phyloP scores from a whole-genome alignment of 2,888 invertebrate species.

The Prosapia bicincta region DNA sequence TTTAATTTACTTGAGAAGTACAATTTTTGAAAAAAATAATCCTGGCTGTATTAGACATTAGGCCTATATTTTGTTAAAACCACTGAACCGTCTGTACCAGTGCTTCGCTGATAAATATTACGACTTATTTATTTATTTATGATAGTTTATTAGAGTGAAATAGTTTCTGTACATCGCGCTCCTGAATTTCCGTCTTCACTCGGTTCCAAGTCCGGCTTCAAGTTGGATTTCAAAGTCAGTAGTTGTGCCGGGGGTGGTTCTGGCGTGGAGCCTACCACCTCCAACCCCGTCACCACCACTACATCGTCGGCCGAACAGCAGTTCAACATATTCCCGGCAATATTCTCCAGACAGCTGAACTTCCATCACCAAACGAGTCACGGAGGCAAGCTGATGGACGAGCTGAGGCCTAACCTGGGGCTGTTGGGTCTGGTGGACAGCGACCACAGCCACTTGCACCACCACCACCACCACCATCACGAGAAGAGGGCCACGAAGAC shows the following conservation, averaged over 20 bases:
- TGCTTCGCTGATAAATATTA: no score
- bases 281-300: constrained; percentile 43
- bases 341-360: constrained; percentile 85
- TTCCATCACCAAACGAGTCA: constrained; percentile 48
- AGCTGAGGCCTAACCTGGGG: constrained; percentile 77
- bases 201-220: constrained; percentile 29
- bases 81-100: no score
- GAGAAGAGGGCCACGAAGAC: constrained; percentile 37
- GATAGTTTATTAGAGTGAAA: no score
- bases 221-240: constrained; percentile 40
- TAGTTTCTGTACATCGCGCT: no score
- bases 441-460: constrained; percentile 58
- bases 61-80: no score
- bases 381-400: constrained; percentile 73
- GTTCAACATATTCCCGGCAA: constrained; percentile 89
- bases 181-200: no score
- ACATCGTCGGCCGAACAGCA: constrained; percentile 58
- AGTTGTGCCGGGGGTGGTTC: constrained; percentile 43
- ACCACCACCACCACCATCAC: constrained; percentile 40
- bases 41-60: no score
- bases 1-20: no score
- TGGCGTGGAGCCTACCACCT: constrained; percentile 40
- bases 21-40: no score
- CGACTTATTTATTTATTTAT: no score
- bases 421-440: constrained; percentile 76